Evolutionary conservation across 2,797 vertebrate species (phyloP).

Genomic region (Aplochiton taeniatus): DNA sequence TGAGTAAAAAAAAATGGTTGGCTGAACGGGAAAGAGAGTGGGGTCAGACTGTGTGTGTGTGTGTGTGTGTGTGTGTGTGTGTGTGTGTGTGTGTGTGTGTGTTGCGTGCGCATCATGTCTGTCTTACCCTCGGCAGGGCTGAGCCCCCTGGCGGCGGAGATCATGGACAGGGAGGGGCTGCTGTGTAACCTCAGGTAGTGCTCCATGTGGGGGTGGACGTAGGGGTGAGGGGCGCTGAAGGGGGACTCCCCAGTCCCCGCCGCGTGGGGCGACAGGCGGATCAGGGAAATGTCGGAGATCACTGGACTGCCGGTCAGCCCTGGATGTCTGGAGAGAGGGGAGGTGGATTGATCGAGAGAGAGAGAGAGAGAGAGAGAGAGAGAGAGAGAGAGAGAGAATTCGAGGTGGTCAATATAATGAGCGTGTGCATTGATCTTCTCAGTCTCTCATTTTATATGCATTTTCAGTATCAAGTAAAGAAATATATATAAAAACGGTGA

Average conservation of each 20-base stretch:
- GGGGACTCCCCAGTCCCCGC: conserved; percentile 82
- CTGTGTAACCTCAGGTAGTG: conserved; percentile 95
- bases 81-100: not conserved
- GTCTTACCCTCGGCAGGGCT: conserved; percentile 92
- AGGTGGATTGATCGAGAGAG: conserved; percentile 24
- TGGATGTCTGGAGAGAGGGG: conserved; percentile 76
- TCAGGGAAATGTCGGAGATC: conserved; percentile 95
- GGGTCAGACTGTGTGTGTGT: conserved; percentile 3
- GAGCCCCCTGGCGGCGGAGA: conserved; percentile 93
- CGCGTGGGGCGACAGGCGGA: conserved; percentile 90
- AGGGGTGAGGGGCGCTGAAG: conserved; percentile 87
- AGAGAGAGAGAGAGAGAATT: not conserved
- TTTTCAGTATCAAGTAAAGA: no score
- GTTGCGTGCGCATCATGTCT: conserved; percentile 12
- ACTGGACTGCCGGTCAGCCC: conserved; percentile 89
- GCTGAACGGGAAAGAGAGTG: conserved; percentile 2
- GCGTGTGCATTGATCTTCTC: no score
- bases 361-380: not conserved
- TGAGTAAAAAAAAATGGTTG: not conserved
- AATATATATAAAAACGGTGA: no score
- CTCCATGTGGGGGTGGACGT: conserved; percentile 94
- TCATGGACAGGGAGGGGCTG: conserved; percentile 94
- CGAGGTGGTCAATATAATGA: not conserved
- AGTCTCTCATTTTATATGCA: no score
- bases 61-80: not conserved